phyloP scores from a whole-genome alignment of 2,888 invertebrate genomes.

The Drosophila limbata region DNA sequence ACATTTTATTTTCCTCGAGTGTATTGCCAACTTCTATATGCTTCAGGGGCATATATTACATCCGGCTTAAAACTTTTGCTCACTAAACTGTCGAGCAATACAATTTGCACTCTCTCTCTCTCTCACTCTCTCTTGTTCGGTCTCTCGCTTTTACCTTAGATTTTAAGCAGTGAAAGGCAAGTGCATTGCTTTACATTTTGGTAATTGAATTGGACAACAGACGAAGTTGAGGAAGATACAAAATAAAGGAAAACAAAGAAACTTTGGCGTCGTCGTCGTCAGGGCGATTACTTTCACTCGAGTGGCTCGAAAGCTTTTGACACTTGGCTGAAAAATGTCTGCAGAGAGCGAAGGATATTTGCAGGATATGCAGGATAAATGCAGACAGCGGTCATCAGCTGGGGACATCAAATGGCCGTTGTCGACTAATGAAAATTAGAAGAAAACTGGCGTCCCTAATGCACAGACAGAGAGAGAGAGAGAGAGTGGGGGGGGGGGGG shows the following conservation, averaged over 20 bases:
- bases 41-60: slow-evolving; percentile 22
- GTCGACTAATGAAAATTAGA: slow-evolving; percentile 73
- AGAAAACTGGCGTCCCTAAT: slow-evolving; percentile 65
- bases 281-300: slow-evolving; percentile 76
- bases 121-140: too few species aligned
- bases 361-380: slow-evolving; percentile 15
- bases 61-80: slow-evolving; percentile 33
- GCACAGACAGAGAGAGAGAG: slow-evolving; percentile 29
- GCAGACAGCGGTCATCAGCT: slow-evolving; percentile 42
- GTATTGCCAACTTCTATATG: slow-evolving; percentile 7
- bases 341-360: slow-evolving; percentile 29
- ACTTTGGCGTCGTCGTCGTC: slow-evolving; percentile 21
- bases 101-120: slow-evolving; percentile 3
- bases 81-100: slow-evolving; percentile 23
- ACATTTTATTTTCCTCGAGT: not conserved
- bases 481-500: not conserved
- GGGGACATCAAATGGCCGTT: slow-evolving; percentile 59
- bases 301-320: slow-evolving; percentile 62
- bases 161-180: slow-evolving; percentile 9
- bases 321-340: slow-evolving; percentile 51
- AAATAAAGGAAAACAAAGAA: slow-evolving; percentile 27
- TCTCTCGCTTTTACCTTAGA: not conserved
- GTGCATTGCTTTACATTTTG: slow-evolving; percentile 38
- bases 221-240: slow-evolving; percentile 17
- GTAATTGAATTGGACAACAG: slow-evolving; percentile 72